Evolutionary conservation across 2,888 invertebrate species (phyloP).

Genomic region (Oscheius sp.): DNA sequence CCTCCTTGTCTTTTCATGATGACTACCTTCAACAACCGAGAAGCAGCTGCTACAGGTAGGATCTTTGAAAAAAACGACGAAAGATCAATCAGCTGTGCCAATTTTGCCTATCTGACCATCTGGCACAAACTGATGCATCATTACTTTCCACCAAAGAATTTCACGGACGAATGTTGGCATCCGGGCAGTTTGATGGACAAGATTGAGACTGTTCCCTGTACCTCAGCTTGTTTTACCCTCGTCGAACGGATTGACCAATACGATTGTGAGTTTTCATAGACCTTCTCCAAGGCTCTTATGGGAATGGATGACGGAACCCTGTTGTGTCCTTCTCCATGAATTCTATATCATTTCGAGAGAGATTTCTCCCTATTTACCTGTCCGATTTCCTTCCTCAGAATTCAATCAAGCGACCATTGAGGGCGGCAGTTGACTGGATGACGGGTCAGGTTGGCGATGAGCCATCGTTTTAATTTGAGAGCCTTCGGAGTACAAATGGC

Average conservation of each 20-base stretch:
- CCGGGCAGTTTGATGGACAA: conserved; percentile 47
- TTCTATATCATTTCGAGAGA: too few relatives aligned
- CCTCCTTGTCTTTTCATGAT: conserved; percentile 4
- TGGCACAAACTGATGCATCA: conserved; percentile 63
- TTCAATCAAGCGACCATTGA: too few relatives aligned
- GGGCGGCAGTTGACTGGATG: too few relatives aligned
- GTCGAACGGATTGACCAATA: conserved; percentile 59
- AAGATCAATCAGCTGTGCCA: conserved; percentile 53
- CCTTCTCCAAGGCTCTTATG: too few relatives aligned
- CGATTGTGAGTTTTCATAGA: conserved; percentile 54
- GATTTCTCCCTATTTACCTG: too few relatives aligned
- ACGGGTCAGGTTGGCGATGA: too few relatives aligned
- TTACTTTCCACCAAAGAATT: conserved; percentile 67
- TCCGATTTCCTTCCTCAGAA: too few relatives aligned
- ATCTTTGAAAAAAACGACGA: background rate
- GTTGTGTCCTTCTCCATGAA: too few relatives aligned
- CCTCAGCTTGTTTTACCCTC: conserved; percentile 63
- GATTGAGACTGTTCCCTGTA: conserved; percentile 58
- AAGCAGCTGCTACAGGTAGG: conserved; percentile 14
- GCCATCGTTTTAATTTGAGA: conserved; percentile 26
- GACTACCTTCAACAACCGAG: conserved; percentile 4
- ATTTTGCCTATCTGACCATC: conserved; percentile 56
- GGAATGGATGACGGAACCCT: too few relatives aligned
- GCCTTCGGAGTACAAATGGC: conserved; percentile 25
- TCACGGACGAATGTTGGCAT: conserved; percentile 60